These are phyloP conservation scores for Acanthochromis polyacanthus DNA, from an alignment of 2,113 vertebrate genomes.

Conservation along the genomic window DNA sequence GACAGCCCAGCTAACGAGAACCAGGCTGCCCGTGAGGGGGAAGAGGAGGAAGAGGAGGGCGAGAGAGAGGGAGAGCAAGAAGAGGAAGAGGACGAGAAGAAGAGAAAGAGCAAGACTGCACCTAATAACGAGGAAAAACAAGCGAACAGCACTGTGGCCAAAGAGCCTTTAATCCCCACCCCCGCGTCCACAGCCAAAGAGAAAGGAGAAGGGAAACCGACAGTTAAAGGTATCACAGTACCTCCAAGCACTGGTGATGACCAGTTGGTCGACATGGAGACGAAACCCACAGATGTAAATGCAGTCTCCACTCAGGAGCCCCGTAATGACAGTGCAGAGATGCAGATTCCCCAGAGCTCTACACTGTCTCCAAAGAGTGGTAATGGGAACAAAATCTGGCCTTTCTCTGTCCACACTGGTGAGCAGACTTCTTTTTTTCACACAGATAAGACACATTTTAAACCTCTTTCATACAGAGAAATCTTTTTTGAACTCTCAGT, in stretches of 20 bases:
- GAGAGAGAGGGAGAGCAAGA: slow-evolving; percentile 83
- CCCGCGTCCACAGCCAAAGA: slow-evolving; percentile 85
- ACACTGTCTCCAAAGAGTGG: slow-evolving; percentile 72
- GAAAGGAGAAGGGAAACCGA: slow-evolving; percentile 79
- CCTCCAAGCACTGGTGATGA: slow-evolving; percentile 65
- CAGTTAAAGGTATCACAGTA: slow-evolving; percentile 60
- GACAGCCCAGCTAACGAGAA: slow-evolving; percentile 83
- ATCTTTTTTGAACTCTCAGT: slow-evolving; percentile 1
- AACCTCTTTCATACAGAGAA: not conserved
- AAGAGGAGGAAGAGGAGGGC: slow-evolving; percentile 85
- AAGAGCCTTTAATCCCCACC: slow-evolving; percentile 70
- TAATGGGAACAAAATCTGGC: slow-evolving; percentile 79
- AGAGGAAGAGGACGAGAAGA: slow-evolving; percentile 86
- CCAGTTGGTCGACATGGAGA: slow-evolving; percentile 42
- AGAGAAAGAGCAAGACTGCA: slow-evolving; percentile 76
- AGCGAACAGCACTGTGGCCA: slow-evolving; percentile 57
- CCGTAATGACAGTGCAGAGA: slow-evolving; percentile 81
- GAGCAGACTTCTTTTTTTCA: slow-evolving; percentile 64
- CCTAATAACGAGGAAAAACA: slow-evolving; percentile 65
- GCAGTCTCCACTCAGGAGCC: slow-evolving; percentile 86
- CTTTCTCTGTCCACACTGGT: slow-evolving; percentile 95
- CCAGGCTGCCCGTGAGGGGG: slow-evolving; percentile 84
- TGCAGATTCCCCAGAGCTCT: slow-evolving; percentile 85
- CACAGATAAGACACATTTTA: not conserved
- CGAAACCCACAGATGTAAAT: slow-evolving; percentile 55